Conservation (phyloP, 2,113 vertebrate genomes). For the Rhipidura dahli region DNA sequence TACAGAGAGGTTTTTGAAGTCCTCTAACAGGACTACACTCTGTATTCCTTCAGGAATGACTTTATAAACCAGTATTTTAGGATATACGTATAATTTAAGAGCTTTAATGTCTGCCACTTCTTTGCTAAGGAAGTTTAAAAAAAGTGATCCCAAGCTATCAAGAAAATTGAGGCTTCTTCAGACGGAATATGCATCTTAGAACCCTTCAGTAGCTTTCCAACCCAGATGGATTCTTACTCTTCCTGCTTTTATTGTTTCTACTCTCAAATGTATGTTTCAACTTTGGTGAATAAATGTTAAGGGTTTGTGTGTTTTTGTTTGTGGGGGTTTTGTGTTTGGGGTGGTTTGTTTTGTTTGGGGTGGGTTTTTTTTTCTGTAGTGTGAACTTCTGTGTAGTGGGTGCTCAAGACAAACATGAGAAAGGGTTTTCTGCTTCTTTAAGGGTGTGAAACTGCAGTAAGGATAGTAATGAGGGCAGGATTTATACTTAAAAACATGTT, state of each 20-base stretch:
- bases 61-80: neutral
- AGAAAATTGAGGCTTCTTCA: neutral
- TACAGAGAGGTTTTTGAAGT: neutral
- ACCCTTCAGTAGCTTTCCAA: neutral
- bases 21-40: neutral
- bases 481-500: neutral
- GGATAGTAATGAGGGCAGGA: neutral
- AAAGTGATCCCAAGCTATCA: neutral
- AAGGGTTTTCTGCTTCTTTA: neutral
- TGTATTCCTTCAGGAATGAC: neutral
- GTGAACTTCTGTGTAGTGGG: neutral
- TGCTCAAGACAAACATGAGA: neutral
- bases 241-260: neutral
- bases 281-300: neutral
- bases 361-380: no score
- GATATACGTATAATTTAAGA: neutral
- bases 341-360: neutral
- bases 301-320: neutral
- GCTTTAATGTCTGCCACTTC: neutral
- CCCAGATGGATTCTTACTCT: neutral
- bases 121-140: neutral
- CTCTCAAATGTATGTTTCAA: neutral
- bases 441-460: neutral
- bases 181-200: rapidly evolving
- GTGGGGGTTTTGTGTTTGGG: neutral